Evolutionary conservation across 2,797 vertebrate species (phyloP), one percentile per base, ranked within the genome.

Genomic region (Smutsia gigantea): DNA sequence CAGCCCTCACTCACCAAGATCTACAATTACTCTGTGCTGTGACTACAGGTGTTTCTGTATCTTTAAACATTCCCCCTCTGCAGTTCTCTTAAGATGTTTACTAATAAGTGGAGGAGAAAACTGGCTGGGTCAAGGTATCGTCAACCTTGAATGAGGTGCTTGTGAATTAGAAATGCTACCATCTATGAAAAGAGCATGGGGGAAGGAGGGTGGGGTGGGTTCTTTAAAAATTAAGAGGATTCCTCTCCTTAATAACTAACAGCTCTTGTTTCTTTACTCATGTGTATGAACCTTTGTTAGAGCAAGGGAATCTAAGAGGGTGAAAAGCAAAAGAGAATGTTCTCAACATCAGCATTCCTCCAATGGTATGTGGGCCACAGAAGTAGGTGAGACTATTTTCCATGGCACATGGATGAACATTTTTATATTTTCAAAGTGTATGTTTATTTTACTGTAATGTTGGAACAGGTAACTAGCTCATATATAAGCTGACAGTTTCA

Each of bases 371-470:
- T 31, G 27, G 31, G 13, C 55, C 71, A 39, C 5, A 2, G 39
- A 42, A 69, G 55, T 1, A 37, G 25, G 49, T 14, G 23, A 95
- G 12, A 42, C 13, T 55, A 27, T 69, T 87, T 51, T 82, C 13
- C 9, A 71, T 27, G 17, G 37, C 64, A 81, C 31, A 46, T 9
- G 53, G 39, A 29, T 51, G 19, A 39, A 15, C 37, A 12, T 15
- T 61, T 91, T 89, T 29, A 51, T 84, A 72, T 53, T 75, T 96
- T 61, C 55, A 90, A 84, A 83, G 39, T 94, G 29, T 11, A 23
- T 90, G 14, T 49, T 87, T 90, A 77, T 75, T 72, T 86, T 72
- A 74, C 53, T 90, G 25, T 14, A 34, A 27, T 25, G 79, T 64
- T 46, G 90, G 55, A 68, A 94, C 83, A 86, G 29, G 34, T 46